A percentile compares a stretch with the other conserved stretches of the same genome.
Evolutionary conservation across 2,113 vertebrate genomes (phyloP).

Genomic region (Sceloporus tristichus): DNA sequence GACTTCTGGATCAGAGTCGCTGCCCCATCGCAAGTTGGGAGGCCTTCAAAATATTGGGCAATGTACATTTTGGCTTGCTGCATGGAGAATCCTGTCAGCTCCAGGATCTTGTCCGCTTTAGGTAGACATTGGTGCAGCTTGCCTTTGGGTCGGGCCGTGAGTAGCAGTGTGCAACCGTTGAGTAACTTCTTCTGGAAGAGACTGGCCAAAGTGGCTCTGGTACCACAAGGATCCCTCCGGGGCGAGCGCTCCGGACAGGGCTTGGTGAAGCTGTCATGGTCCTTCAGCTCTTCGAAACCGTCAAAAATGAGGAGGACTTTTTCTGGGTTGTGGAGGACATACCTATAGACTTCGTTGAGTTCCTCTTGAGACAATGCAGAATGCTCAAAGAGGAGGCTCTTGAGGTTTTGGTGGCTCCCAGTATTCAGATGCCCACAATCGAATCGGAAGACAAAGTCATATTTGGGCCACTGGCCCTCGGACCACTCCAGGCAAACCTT

Average conservation of each 20-base stretch:
- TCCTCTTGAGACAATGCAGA: conserved; percentile 67
- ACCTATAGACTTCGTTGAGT: conserved; percentile 76
- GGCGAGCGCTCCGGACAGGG: conserved; percentile 56
- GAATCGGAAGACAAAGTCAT: conserved; percentile 88
- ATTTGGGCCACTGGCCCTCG: conserved; percentile 80
- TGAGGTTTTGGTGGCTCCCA: conserved; percentile 75
- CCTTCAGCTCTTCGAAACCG: conserved; percentile 85
- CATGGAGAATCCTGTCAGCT: conserved; percentile 84
- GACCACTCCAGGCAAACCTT: conserved; percentile 90
- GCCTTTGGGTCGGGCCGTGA: conserved; percentile 84
- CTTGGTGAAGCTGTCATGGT: conserved; percentile 76
- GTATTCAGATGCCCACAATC: conserved; percentile 80
- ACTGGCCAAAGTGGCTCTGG: conserved; percentile 82
- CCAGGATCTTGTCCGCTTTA: conserved; percentile 83
- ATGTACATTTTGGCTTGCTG: conserved; percentile 82
- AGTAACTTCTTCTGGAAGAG: conserved; percentile 89
- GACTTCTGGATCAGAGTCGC: conserved; percentile 70
- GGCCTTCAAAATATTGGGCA: conserved; percentile 77
- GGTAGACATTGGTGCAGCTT: conserved; percentile 81
- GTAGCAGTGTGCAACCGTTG: conserved; percentile 86
- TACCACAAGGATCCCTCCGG: conserved; percentile 65
- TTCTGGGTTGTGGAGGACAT: conserved; percentile 80
- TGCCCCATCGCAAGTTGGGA: conserved; percentile 47
- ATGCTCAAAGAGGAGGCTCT: conserved; percentile 81
- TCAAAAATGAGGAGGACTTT: conserved; percentile 91